Base-by-base conservation (phyloP, 1,140 invertebrate species). In the Ooceraea biroi region DNA sequence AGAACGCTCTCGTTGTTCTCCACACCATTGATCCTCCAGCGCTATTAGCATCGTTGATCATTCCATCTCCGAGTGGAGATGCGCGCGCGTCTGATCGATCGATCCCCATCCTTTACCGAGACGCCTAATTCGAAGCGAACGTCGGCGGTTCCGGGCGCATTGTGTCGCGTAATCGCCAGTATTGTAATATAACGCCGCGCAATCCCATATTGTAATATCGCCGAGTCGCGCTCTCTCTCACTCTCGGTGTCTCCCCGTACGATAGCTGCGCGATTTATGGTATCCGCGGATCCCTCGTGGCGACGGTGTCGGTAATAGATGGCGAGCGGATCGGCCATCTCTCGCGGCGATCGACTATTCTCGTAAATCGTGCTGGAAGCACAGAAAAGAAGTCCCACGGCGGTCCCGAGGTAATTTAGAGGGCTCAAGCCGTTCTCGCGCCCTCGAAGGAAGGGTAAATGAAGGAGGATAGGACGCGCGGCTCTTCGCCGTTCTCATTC, bases 91-190 rank as follows among this genome's bases (percentile, higher is more conserved):
- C 48, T 41, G 41, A 61, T 57, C 71, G 36, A 55, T 52, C n/a
- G 12, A 25, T 41, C 30, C n/a, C 41, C 57, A 25, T 52, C 14
- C 12, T n/a, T 3, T 0, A 11, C 44, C 57, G 72, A 76, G 57
- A 76, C 58, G 52, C 50, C 22, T 17, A 36, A 72, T 72, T 57
- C 19, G 52, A 19, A 19, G n/a, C 12, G 5, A 27, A 14, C 17
- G 11, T 22, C 17, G 14, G 41, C 58, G 19, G 22, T 27, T 27
- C 44, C 44, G 41, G 12, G 57, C 71, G 72, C 57, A 76, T 76
- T 76, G 72, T 76, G 72, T 63, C 72, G 58, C 57, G 72, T 76
- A 76, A 76, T 76, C 72, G 72, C 57, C 46, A 44, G 72, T 76
- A 76, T 76, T 76, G 72, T 61, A 76, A 61, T 74, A 58, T 30